Percentiles rank a stretch among this genome's conserved stretches.
These are phyloP conservation scores for Psittacus erithacus DNA, from an alignment of 2,113 vertebrate species.

Conservation along the genomic window DNA sequence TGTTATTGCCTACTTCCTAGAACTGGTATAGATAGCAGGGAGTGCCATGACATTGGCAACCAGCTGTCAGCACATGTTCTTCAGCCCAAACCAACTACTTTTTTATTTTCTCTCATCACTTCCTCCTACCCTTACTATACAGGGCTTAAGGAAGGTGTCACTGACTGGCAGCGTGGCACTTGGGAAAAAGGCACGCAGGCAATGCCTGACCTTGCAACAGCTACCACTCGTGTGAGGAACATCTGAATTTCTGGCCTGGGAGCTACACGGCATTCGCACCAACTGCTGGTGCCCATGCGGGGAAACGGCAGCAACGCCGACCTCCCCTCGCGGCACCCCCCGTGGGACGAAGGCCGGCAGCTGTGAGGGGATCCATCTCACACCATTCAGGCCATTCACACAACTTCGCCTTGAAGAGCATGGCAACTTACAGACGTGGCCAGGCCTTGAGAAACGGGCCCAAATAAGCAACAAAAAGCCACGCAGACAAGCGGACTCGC, in stretches of 20 bases:
- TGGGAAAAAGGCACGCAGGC: neutral
- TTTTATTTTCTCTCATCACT: neutral
- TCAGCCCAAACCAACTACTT: neutral
- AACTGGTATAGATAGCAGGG: neutral
- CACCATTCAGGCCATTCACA: neutral
- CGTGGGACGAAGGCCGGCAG: neutral
- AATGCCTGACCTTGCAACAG: neutral
- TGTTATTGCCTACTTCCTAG: neutral
- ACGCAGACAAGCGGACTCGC: neutral
- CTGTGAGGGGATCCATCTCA: neutral
- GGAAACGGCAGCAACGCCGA: neutral
- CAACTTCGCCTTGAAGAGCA: neutral
- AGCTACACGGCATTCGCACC: neutral
- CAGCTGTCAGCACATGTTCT: neutral
- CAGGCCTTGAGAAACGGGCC: neutral
- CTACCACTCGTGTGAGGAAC: neutral
- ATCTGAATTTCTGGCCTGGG: neutral
- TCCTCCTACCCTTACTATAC: accelerated
- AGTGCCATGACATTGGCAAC: neutral
- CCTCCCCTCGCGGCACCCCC: neutral
- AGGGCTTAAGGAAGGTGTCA: neutral
- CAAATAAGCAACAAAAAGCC: too few species aligned
- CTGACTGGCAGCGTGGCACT: neutral
- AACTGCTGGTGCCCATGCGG: neutral
- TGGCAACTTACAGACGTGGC: neutral